Evolutionary conservation across 1,140 invertebrate genomes (phyloP).

Genomic region (Brachionus plicatilis): DNA sequence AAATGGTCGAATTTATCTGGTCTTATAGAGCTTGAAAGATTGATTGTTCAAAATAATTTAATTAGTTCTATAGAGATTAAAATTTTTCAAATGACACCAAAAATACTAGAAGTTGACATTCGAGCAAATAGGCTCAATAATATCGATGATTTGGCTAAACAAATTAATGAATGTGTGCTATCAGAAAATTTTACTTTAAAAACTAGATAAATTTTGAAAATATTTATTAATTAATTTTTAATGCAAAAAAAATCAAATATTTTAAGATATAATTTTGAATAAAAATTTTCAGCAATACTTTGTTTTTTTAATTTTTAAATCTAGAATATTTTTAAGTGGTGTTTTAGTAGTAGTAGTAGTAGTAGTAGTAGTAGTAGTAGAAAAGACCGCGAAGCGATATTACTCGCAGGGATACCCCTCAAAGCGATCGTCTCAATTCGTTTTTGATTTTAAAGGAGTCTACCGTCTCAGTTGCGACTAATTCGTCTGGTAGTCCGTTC

Average conservation of each 20-base stretch:
- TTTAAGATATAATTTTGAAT: neutral
- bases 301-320: no score
- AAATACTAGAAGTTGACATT: neutral
- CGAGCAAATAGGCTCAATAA: neutral
- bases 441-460: no score
- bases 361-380: no score
- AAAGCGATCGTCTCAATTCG: no score
- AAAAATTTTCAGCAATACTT: neutral
- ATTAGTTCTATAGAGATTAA: neutral
- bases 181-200: neutral
- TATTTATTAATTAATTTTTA: neutral
- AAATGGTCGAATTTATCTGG: neutral
- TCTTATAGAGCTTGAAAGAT: neutral
- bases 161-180: neutral
- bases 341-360: no score
- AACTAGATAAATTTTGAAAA: neutral
- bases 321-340: no score
- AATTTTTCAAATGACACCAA: neutral
- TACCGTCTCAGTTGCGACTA: no score
- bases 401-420: no score
- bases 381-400: no score
- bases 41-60: neutral
- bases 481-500: no score
- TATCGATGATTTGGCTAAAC: neutral
- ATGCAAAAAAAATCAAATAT: neutral